Base-by-base conservation (phyloP, 2,797 vertebrate species). In the Micrastur ruficollis region DNA sequence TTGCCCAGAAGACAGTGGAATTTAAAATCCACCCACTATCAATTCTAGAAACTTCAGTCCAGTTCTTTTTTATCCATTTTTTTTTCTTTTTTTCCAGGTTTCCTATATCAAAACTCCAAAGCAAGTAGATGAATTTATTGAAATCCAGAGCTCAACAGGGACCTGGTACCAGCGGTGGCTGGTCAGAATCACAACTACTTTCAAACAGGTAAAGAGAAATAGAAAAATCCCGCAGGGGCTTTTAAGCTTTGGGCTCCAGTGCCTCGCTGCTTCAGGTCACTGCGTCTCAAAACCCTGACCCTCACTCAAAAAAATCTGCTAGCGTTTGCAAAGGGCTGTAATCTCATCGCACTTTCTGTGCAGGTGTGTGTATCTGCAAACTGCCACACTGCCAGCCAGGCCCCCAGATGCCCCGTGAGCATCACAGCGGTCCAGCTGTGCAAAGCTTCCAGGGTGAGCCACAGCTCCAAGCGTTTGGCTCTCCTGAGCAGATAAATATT, bases 131-230 rank as follows among this genome's bases (percentile, higher is more conserved):
- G 99, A 99, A 95, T 99, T 99, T 95, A 99, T 99, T 74, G 99
- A 99, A 99, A 99, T 99, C 94, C 99, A 99, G 97, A 99, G 99
- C 78, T 99, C 99, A 49, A 99, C 99, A 5, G 99, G 99, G 20
- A 99, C 99, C 2, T 99, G 99, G 97, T 99, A 99, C 97, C 99
- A 99, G 97, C 98, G 99, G 67, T 99, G 99, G 98, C 98, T 99
- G n/a, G 99, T 99, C 97, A 98, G 99, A 95, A 98, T 99, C 59
- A 97, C 97, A 2, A 99, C 99, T 62, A 98, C 98, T 96, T 98
- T 99, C 93, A 99, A 99, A 84, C 99, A 99, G 99, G 99, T 99
- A 97, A n/a, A 84, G 20, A 6, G 29, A 73, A 62, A 4, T 18
- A 38, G 40, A 66, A 40, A 4, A 5, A 20, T 46, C 55, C 9